Evolutionary conservation across 2,113 vertebrate genomes (phyloP), one percentile per base, ranked within the genome.

Genomic region (Anguilla japonica): DNA sequence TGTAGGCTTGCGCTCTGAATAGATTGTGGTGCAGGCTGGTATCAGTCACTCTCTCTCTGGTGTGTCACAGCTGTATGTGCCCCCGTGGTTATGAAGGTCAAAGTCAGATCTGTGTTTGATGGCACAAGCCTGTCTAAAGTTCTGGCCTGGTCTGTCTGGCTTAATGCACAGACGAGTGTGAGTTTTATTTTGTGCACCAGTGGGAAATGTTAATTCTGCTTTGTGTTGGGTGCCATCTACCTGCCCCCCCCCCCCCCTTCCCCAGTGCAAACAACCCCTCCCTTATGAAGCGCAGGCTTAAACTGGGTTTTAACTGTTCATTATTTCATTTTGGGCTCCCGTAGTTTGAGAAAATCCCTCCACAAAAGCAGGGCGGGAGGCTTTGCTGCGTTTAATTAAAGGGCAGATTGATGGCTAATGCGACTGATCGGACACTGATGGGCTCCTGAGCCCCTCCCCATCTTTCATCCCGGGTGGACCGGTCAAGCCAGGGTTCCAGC

Each of bases 401-500:
- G 71, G 34, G 71, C 71, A 75, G 79, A 80, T 41, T 41, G 79
- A 80, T 41, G 15, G 39, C 79, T 80, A 41, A 80, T 80, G 41
- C 41, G 39, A 80, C 79, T 41, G 79, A 8, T 41, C 79, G 20
- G 79, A 80, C 79, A 41, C 34, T 18, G 79, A 41, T 80, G 79
- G 79, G 15, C 79, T 18, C 18, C 14, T 40, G 18, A 80, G 41
- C 79, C 71, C 79, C 79, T 80, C 79, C 34, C 41, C 34, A 29
- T 41, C 39, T 41, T 11, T 41, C 39, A 41, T 80, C 20, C 0
- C 8, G 79, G 41, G 40, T 41, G 41, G 39, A 29, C n/a, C 8
- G 71, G n/a, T 13, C 71, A n/a, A 34, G 71, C n/a, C 26, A 34
- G 60, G 40, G 81, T 84, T 86, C 57, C 46, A 57, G 83, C 80